Evolutionary conservation across 2,888 invertebrate genomes (phyloP).

Genomic region (Lithophane leautieri): DNA sequence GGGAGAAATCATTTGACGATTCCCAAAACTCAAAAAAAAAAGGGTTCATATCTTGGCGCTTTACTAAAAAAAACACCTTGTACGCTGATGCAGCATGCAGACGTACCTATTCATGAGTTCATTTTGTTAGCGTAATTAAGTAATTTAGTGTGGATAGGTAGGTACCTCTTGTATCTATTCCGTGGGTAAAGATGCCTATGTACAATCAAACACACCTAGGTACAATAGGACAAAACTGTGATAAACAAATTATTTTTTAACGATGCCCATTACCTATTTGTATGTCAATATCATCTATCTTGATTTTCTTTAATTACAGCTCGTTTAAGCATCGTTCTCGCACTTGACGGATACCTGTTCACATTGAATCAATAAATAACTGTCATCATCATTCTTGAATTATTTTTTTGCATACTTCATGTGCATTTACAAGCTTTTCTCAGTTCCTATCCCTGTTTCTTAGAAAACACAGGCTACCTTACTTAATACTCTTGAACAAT

Average conservation of each 20-base stretch:
- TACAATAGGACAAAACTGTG: not conserved
- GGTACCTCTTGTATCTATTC: not conserved
- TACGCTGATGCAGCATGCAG: not conserved
- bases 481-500: slow-evolving; percentile 21
- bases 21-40: no score
- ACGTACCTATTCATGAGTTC: not conserved
- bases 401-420: slow-evolving; percentile 4
- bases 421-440: slow-evolving; percentile 12
- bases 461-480: slow-evolving; percentile 27
- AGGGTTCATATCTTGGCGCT: slow-evolving; percentile 11
- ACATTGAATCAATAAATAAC: slow-evolving; percentile 47
- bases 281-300: slow-evolving; percentile 36
- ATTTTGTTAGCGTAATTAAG: not conserved
- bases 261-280: not conserved
- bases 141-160: not conserved
- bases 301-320: slow-evolving; percentile 39
- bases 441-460: slow-evolving; percentile 24
- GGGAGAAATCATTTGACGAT: no score
- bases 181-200: not conserved
- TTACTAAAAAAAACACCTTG: slow-evolving; percentile 46
- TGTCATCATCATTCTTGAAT: slow-evolving; percentile 20
- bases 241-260: slow-evolving; percentile 22
- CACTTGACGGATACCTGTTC: slow-evolving; percentile 35
- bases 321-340: slow-evolving; percentile 27
- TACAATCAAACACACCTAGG: no score